Percentiles rank a stretch among this genome's conserved stretches.
Conservation (phyloP, 2,113 vertebrate genomes). For the Mixornis gularis region DNA sequence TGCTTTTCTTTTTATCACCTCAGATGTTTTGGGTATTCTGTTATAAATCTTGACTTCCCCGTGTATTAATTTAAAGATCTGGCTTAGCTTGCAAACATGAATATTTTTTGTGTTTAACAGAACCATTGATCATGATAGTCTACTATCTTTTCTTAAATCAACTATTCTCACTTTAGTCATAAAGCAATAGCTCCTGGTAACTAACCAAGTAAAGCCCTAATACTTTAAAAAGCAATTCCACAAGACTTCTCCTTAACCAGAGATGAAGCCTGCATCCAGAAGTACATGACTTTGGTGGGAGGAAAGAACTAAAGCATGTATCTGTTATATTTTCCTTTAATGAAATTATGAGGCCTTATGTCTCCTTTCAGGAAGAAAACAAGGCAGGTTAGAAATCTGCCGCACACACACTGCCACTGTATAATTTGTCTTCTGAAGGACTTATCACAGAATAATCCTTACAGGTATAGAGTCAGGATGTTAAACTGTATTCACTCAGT, state of each 20-base stretch:
- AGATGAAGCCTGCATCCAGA: background rate
- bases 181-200: background rate
- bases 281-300: background rate
- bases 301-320: background rate
- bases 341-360: background rate
- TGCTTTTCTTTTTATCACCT: background rate
- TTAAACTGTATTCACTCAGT: background rate
- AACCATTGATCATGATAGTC: background rate
- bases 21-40: background rate
- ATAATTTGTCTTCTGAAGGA: background rate
- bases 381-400: background rate
- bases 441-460: background rate
- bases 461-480: background rate
- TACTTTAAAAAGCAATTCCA: background rate
- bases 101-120: background rate
- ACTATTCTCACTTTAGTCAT: background rate
- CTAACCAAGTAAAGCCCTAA: background rate
- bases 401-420: rapidly evolving
- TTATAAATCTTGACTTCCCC: background rate
- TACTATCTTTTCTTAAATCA: background rate
- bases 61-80: background rate
- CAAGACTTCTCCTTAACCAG: background rate
- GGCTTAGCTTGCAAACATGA: background rate
- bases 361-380: background rate
- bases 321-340: background rate